Base-by-base conservation (phyloP, 2,797 vertebrate species). In the Mus caroli region DNA sequence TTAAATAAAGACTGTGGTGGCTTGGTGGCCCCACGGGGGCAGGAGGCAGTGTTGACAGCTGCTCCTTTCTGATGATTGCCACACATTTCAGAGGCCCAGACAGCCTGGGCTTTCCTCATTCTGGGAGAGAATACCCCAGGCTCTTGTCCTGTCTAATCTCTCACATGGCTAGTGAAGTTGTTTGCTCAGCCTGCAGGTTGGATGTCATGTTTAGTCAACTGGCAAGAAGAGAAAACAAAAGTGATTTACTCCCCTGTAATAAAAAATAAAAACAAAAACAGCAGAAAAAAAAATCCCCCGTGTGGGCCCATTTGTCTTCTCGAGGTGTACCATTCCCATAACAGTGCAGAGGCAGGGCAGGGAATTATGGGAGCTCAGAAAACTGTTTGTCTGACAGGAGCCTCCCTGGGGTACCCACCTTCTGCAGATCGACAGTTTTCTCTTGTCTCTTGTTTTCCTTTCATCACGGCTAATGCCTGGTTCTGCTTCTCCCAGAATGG, bases 101-200 rank as follows among this genome's bases (percentile, higher is more conserved):
- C 92, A 95, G 80, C 78, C 75, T 28, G 56, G 90, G 60, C 34
- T 89, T 60, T 85, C 73, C 73, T 34, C 13, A 4, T 62, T 91
- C 77, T 37, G 1, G 10, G 62, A 96, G 94, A 80, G 90, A 93
- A 95, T 92, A 92, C 94, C 86, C 93, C 31, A 82, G 95, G 96
- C 96, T 79, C 60, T 71, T 88, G 96, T 97, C 94, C 80, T 96
- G 90, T 97, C 94, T 96, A 86, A 97, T 95, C 34, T 4, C 80
- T 96, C 94, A 92, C 71, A n/a, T 52, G 24, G 77, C 90, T 79
- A 40, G 94, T 90, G 92, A 95, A 78, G 85, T 73, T 90, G 56
- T 90, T 93, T 95, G 92, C 80, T 43, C 84, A 96, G 90, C 94
- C 95, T 67, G 91, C 40, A 34, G 95, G 93, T 96, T 17, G 0